Percentiles rank a stretch among this genome's conserved stretches.
phyloP scores from a whole-genome alignment of 2,113 vertebrate species.

The Ornithorhynchus anatinus region DNA sequence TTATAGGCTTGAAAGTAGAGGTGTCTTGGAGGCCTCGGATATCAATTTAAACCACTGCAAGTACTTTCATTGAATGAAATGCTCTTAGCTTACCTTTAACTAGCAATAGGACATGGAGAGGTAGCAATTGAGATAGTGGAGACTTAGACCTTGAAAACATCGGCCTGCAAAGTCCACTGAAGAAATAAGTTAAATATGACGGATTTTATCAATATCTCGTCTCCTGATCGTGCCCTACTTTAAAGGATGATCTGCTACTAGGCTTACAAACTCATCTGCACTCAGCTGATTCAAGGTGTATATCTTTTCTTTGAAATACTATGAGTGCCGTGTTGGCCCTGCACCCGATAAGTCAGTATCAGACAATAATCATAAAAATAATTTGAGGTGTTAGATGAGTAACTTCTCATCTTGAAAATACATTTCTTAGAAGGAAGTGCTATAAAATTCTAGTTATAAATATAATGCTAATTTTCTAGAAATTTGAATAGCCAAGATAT shows the following conservation, averaged over 20 bases:
- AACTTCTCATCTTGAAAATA: too few relatives aligned
- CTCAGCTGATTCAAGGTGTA: constrained; percentile 29
- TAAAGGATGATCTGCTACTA: background rate
- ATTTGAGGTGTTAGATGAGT: too few relatives aligned
- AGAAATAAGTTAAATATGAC: background rate
- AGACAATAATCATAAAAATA: too few relatives aligned
- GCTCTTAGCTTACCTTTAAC: background rate
- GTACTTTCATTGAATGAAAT: background rate
- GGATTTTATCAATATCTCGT: constrained; percentile 5
- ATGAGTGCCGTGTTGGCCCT: background rate
- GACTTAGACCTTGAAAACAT: background rate
- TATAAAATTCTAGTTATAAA: too few relatives aligned
- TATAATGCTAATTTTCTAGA: too few relatives aligned
- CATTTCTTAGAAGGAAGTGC: too few relatives aligned
- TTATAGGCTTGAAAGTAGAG: constrained; percentile 18
- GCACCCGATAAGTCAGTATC: constrained; percentile 16
- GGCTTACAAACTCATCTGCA: background rate
- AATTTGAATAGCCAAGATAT: too few relatives aligned
- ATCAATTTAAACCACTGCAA: constrained; percentile 26
- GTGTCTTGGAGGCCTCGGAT: background rate
- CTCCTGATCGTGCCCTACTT: constrained; percentile 3
- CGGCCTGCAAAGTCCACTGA: constrained; percentile 23
- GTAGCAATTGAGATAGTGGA: background rate
- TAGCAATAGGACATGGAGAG: background rate
- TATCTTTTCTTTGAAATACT: constrained; percentile 20